phyloP scores from a whole-genome alignment of 1,140 invertebrate species.

The Trachelipus rathkii region DNA sequence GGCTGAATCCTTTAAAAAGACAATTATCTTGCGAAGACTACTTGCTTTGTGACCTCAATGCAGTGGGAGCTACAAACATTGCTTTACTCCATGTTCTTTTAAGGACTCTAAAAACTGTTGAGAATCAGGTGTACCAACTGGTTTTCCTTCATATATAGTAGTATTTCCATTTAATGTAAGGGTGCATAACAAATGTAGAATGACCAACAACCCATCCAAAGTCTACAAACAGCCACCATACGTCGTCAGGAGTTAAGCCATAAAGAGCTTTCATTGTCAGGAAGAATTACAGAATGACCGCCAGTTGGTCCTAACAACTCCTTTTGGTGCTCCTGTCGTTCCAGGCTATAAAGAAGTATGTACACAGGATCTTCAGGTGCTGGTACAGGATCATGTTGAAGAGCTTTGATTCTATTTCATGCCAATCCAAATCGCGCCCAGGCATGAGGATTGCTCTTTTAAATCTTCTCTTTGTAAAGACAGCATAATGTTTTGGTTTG shows the following conservation, averaged over 20 bases:
- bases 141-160: slow-evolving; percentile 90
- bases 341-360: slow-evolving; percentile 84
- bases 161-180: slow-evolving; percentile 72
- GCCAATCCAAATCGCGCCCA: slow-evolving; percentile 69
- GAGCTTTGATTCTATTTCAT: slow-evolving; percentile 55
- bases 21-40: not conserved
- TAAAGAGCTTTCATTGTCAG: slow-evolving; percentile 77
- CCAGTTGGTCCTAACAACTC: slow-evolving; percentile 77
- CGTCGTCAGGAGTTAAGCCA: slow-evolving; percentile 70
- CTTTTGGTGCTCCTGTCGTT: slow-evolving; percentile 64
- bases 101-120: slow-evolving; percentile 87
- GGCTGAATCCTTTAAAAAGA: slow-evolving; percentile 56
- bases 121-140: slow-evolving; percentile 84
- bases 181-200: slow-evolving; percentile 92
- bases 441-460: slow-evolving; percentile 58
- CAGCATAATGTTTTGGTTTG: slow-evolving; percentile 68
- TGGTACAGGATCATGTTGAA: slow-evolving; percentile 71
- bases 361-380: slow-evolving; percentile 86
- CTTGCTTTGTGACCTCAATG: slow-evolving; percentile 51
- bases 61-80: slow-evolving; percentile 85
- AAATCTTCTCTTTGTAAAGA: slow-evolving; percentile 67
- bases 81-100: slow-evolving; percentile 75
- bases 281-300: slow-evolving; percentile 75
- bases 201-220: slow-evolving; percentile 92
- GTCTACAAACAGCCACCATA: slow-evolving; percentile 82